Base-by-base conservation (phyloP, 2,888 invertebrate genomes). In the Asteroscopus sphinx region DNA sequence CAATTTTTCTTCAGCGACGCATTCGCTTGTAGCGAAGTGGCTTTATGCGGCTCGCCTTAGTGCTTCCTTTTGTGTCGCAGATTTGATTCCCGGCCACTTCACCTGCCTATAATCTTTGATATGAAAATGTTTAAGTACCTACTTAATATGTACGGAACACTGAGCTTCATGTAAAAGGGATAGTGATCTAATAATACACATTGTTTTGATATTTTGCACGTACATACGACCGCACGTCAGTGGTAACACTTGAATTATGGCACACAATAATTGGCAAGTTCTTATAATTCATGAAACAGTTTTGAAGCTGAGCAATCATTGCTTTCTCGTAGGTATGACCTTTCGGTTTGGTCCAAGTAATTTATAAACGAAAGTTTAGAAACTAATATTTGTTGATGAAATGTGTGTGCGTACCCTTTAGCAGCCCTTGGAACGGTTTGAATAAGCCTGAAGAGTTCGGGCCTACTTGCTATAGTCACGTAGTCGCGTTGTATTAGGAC, bases 51-150 rank as follows among this genome's bases (percentile, higher is more conserved):
- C 40, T 52, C 51, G 48, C 46, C 15, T 47, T 52, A 66, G 62
- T 57, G 76, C 70, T 67, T 66, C 68, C 77, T 76, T 79, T 79
- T 79, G 76, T 79, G 74, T 65, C 67, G 42, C 52, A 70, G 76
- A 76, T 79, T 79, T 73, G 77, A 79, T 79, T 77, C 76, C 71
- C 69, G 54, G 64, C 71, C 59, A 61, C 72, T 74, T 61, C 58
- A 59, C 57, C 42, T 54, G 42, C 65, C 57, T 37, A 62, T 56
- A 45, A 62, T 64, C 63, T 75, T 67, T 73, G 64, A 68, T 62
- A 68, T 62, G 37, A 70, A 74, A 56, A 72, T 54, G 44, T 59
- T 59, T 33, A 68, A 73, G 76, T 76, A 59, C 46, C 57, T 68
- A 55, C 54, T 68, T 75, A 57, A 37, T 44, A 44, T 48, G 47